Conservation (phyloP, 1,140 invertebrate genomes). For the Octopus sinensis region DNA sequence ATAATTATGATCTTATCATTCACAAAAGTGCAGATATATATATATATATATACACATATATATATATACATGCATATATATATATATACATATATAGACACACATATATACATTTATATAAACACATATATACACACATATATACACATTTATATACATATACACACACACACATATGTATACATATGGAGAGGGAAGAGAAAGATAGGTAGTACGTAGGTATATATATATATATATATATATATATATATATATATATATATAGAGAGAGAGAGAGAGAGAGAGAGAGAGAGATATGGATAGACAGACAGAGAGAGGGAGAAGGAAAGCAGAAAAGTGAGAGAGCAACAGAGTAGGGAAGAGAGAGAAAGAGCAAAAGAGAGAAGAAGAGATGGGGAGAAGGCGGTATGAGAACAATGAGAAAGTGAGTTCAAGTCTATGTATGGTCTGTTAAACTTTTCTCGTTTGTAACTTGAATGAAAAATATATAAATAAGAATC, state of each 20-base stretch:
- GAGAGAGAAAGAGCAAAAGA: not conserved
- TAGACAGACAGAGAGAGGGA: not conserved
- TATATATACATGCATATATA: not conserved
- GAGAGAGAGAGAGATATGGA: not conserved
- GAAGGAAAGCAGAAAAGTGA: not conserved
- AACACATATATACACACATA: not conserved
- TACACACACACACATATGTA: not conserved
- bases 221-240: not conserved
- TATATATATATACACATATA: not conserved
- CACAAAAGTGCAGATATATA: not conserved
- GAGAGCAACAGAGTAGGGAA: not conserved
- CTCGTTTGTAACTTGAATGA: too few species aligned
- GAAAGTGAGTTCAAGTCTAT: too few species aligned
- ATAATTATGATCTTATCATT: not conserved
- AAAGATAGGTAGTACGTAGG: not conserved
- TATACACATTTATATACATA: not conserved
- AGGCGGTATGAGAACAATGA: too few species aligned
- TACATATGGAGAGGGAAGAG: not conserved
- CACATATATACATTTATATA: not conserved
- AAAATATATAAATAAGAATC: too few species aligned
- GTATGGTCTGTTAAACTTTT: too few species aligned
- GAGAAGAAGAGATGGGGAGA: too few species aligned
- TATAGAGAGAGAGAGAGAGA: not conserved
- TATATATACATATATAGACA: not conserved
- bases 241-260: not conserved